Percentiles rank a stretch among this genome's conserved stretches.
Evolutionary conservation across 2,888 invertebrate species (phyloP).

Genomic region (Meteorus cinctellus): DNA sequence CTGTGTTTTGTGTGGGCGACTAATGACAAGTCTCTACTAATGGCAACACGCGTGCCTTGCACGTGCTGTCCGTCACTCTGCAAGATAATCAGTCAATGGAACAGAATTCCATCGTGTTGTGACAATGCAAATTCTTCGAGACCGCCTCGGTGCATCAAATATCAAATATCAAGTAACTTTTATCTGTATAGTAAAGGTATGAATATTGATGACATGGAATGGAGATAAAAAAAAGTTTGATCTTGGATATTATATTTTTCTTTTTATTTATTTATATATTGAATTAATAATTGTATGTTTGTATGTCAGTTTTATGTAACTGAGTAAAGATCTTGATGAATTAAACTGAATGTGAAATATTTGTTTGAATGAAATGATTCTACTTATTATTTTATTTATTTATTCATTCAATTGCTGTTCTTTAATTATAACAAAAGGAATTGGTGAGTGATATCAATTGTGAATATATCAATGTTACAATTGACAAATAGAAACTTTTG

Average conservation of each 20-base stretch:
- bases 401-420: no score
- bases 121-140: slow-evolving; percentile 51
- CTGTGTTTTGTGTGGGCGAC: slow-evolving; percentile 61
- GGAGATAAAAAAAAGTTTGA: neutral
- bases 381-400: no score
- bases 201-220: neutral
- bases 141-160: slow-evolving; percentile 39
- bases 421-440: no score
- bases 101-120: slow-evolving; percentile 41
- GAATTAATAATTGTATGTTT: no score
- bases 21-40: slow-evolving; percentile 64
- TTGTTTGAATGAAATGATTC: no score
- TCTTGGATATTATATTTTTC: slow-evolving; percentile 4
- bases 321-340: no score
- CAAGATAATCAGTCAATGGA: slow-evolving; percentile 51
- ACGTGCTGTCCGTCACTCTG: slow-evolving; percentile 52
- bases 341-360: no score
- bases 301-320: no score
- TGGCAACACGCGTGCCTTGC: slow-evolving; percentile 49
- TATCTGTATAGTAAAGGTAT: neutral
- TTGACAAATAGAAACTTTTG: no score
- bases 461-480: no score
- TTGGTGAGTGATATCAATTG: no score
- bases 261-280: no score
- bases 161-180: slow-evolving; percentile 15